Percentiles rank a stretch among this genome's conserved stretches.
Evolutionary conservation across 2,888 invertebrate species (phyloP).

Genomic region (Eupithecia inturbata): DNA sequence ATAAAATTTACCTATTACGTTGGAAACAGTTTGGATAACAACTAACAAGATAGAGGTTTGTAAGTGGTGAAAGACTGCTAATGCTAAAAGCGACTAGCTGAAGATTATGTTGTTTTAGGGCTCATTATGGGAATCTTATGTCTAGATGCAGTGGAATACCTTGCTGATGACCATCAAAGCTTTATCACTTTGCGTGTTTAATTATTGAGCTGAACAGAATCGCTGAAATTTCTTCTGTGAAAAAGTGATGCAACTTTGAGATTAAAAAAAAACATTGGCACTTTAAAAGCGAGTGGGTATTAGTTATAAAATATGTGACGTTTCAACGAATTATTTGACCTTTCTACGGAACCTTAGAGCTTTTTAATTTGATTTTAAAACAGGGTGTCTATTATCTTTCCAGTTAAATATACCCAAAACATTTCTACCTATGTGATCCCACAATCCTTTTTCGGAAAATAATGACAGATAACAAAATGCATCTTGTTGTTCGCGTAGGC

Average conservation of each 20-base stretch:
- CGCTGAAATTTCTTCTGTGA: too few relatives aligned
- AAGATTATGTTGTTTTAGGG: not conserved
- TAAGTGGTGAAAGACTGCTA: not conserved
- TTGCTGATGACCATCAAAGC: not conserved
- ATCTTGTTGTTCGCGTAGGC: conserved; percentile 49
- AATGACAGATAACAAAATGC: conserved; percentile 33
- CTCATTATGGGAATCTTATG: not conserved
- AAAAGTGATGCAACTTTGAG: too few relatives aligned
- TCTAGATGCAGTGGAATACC: not conserved
- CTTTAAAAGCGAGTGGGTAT: not conserved
- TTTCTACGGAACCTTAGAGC: not conserved
- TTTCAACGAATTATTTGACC: not conserved
- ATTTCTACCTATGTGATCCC: not conserved
- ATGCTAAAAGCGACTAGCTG: not conserved
- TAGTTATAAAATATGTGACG: not conserved
- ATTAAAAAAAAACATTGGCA: not conserved
- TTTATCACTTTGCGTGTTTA: not conserved
- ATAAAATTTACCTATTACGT: conserved; percentile 22
- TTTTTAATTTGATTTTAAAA: not conserved
- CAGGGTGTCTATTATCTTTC: not conserved
- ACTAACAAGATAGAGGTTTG: not conserved
- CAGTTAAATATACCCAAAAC: not conserved
- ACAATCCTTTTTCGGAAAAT: conserved; percentile 19
- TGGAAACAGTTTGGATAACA: not conserved
- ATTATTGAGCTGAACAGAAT: not conserved